A percentile compares a stretch with the other conserved stretches of the same genome.
phyloP scores from a whole-genome alignment of 2,113 vertebrate species.

The Budorcas taxicolor region DNA sequence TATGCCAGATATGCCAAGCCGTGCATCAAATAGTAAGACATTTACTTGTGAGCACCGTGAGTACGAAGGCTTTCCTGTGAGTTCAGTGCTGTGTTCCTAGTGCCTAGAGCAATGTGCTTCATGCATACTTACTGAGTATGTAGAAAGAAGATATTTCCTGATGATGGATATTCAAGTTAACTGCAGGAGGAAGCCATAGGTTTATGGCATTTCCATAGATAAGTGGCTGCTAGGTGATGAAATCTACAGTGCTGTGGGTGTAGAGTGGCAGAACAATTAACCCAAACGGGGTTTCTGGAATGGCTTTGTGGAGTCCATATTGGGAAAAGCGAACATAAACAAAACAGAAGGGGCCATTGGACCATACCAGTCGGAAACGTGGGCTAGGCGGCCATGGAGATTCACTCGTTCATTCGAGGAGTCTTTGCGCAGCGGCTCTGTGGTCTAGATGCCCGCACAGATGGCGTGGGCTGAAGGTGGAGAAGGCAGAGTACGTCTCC shows the following conservation, averaged over 20 bases:
- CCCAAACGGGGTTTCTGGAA: background rate
- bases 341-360: background rate
- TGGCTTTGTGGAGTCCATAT: background rate
- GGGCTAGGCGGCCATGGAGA: background rate
- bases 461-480: background rate
- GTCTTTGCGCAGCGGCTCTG: background rate
- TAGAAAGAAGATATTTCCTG: background rate
- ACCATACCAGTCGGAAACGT: background rate
- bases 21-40: background rate
- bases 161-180: background rate
- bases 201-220: background rate
- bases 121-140: background rate
- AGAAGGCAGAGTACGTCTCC: background rate
- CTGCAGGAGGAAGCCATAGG: background rate
- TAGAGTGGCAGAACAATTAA: background rate
- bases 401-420: background rate
- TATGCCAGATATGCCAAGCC: background rate
- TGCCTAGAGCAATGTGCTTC: background rate
- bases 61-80: background rate
- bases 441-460: background rate
- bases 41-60: background rate
- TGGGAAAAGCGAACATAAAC: background rate
- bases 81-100: background rate
- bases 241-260: background rate
- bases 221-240: background rate